Evolutionary conservation across 2,797 vertebrate genomes (phyloP).

Genomic region (Cottoperca gobio): DNA sequence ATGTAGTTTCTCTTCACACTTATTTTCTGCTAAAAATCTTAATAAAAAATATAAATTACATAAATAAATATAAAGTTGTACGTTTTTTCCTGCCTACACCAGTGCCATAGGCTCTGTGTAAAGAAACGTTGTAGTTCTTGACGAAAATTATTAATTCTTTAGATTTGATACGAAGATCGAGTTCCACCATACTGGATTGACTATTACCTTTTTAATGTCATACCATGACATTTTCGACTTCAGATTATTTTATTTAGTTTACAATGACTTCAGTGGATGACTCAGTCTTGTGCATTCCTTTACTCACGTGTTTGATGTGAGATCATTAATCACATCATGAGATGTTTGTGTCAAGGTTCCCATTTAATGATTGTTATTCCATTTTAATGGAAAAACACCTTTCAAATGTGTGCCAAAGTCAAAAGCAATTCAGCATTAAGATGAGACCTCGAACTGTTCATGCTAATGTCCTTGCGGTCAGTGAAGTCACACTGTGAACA

Average conservation of each 20-base stretch:
- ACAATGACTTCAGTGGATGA: conserved; percentile 14
- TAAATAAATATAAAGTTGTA: not conserved
- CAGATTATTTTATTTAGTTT: conserved; percentile 24
- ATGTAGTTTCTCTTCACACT: not conserved
- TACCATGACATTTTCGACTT: conserved; percentile 39
- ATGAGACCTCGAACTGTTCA: conserved; percentile 19
- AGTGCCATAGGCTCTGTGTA: not conserved
- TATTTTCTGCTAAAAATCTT: conserved; percentile 1
- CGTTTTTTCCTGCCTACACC: not conserved
- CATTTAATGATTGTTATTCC: conserved; percentile 38
- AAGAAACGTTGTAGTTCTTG: not conserved
- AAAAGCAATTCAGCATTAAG: conserved; percentile 34
- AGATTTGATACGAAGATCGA: not conserved
- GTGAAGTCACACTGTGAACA: conserved; percentile 11
- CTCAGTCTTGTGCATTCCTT: conserved; percentile 12
- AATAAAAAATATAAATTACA: not conserved
- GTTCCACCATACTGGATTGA: conserved; percentile 20
- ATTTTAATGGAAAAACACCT: conserved; percentile 29
- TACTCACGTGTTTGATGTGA: not conserved
- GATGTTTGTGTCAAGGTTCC: conserved; percentile 25
- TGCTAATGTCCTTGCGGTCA: conserved; percentile 32
- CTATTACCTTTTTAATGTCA: conserved; percentile 47
- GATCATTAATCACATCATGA: not conserved
- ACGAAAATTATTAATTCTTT: not conserved
- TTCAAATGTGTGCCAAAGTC: not conserved